phyloP scores from a whole-genome alignment of 92 coral and sea anemone genomes.

The Porites divaricata region DNA sequence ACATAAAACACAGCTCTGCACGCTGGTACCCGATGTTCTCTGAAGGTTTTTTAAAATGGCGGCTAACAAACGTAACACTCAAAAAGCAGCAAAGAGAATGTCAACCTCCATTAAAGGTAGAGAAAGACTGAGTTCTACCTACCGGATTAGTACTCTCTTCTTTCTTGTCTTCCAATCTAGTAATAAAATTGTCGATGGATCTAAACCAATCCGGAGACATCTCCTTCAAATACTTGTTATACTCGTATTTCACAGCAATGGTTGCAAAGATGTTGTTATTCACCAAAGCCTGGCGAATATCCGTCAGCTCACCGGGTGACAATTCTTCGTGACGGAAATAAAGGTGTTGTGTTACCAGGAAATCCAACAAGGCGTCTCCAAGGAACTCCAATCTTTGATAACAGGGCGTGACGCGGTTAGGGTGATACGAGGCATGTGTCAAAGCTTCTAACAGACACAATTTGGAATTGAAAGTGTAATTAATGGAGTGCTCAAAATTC shows the following conservation, averaged over 20 bases:
- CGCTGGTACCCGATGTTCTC: too few species aligned
- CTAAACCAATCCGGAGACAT: conserved; percentile 88
- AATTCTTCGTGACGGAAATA: conserved; percentile 75
- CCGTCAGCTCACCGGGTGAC: conserved; percentile 90
- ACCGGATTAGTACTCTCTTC: conserved; percentile 26
- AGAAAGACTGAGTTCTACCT: not conserved
- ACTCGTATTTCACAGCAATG: conserved; percentile 81
- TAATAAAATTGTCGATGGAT: conserved; percentile 77
- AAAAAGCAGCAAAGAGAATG: not conserved
- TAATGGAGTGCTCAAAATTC: conserved; percentile 68
- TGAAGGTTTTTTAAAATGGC: too few species aligned
- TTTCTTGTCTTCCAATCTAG: conserved; percentile 40
- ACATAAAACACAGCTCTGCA: too few species aligned
- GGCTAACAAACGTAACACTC: too few species aligned
- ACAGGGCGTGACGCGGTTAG: conserved; percentile 83
- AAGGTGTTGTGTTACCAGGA: conserved; percentile 90
- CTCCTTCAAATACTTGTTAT: conserved; percentile 78
- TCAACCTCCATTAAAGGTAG: too few species aligned
- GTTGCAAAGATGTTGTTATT: conserved; percentile 96
- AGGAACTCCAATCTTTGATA: conserved; percentile 96
- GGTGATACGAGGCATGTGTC: conserved; percentile 88
- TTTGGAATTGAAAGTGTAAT: conserved; percentile 72
- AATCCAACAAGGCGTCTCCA: conserved; percentile 95
- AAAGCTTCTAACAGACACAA: conserved; percentile 84
- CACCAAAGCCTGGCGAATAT: conserved; percentile 94